Evolutionary conservation across 2,113 vertebrate species (phyloP).

Genomic region (Pundamilia nyererei): DNA sequence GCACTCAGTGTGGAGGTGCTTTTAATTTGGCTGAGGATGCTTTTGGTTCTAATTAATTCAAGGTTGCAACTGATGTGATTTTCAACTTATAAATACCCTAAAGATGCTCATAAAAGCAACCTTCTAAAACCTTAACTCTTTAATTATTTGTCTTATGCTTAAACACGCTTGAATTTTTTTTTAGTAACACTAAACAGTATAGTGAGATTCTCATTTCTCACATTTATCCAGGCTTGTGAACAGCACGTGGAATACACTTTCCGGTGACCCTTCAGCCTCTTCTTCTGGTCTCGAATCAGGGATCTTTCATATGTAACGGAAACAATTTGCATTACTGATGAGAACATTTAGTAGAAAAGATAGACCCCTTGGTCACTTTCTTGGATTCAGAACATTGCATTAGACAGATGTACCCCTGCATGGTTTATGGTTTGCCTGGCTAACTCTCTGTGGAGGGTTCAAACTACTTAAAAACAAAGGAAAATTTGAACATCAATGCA

Average conservation of each 20-base stretch:
- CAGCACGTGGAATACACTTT: background rate
- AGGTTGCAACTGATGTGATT: background rate
- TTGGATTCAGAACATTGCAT: background rate
- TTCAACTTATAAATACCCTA: background rate
- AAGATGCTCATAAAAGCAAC: background rate
- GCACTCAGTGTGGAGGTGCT: background rate
- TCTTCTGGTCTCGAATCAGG: background rate
- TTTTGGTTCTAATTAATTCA: background rate
- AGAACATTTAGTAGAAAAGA: background rate
- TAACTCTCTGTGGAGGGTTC: background rate
- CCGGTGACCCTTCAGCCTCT: background rate
- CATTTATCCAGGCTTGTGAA: background rate
- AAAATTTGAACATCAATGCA: background rate
- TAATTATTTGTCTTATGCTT: background rate
- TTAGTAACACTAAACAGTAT: background rate
- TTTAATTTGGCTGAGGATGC: background rate
- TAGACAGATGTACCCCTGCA: background rate
- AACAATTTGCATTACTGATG: background rate
- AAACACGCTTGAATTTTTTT: background rate
- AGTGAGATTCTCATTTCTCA: background rate
- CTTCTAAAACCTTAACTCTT: background rate
- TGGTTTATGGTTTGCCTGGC: background rate
- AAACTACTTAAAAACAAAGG: background rate
- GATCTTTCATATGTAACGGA: background rate
- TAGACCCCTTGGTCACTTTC: background rate